Evolutionary conservation across 2,797 vertebrate genomes (phyloP), one percentile per base, ranked within the genome.

Genomic region (Cryptoblepharus egeriae): DNA sequence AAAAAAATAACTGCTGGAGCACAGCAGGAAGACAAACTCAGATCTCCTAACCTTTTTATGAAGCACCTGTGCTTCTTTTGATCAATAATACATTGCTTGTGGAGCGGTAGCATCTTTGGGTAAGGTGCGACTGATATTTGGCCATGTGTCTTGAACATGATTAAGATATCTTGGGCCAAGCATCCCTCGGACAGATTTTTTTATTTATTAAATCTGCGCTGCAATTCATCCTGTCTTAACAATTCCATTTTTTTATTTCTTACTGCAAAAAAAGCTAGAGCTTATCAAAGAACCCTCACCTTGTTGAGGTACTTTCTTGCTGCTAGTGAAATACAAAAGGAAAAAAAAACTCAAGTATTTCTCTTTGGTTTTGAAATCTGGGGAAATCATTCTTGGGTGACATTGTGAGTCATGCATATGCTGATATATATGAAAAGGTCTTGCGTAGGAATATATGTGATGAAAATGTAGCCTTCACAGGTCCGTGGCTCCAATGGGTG

Each of bases 41-140:
- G 11, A 61, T 72, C 28, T 64, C 42, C 49, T 37, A 77, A 30
- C 5, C 60, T 78, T 71, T 71, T 77, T 13, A n/a, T 24, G 70
- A 55, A 22, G 35, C 18, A 35, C 32, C 70, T 74, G 70, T 68
- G n/a, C 26, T 74, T 69, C 12, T 74, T 84, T 73, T 79, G 82
- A 74, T 74, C 69, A 72, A 77, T 77, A 78, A 78, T 81, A 68
- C 30, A 69, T 45, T 28, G 32, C 42, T 77, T 68, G 49, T 68
- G 65, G 70, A 77, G 69, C 75, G 42, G 35, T 42, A 45, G 58
- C 52, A 39, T 71, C 68, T 49, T 70, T 73, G 75, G 42, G 37
- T 61, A 24, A 32, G 60, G 24, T 2, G 22, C 45, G 65, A 67
- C 32, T 69, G 75, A 78, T 61, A 55, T 63, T 55, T 78, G 63